Percentiles rank a stretch among this genome's conserved stretches.
phyloP scores from a whole-genome alignment of 1,140 invertebrate genomes.

The Drosophila varians region DNA sequence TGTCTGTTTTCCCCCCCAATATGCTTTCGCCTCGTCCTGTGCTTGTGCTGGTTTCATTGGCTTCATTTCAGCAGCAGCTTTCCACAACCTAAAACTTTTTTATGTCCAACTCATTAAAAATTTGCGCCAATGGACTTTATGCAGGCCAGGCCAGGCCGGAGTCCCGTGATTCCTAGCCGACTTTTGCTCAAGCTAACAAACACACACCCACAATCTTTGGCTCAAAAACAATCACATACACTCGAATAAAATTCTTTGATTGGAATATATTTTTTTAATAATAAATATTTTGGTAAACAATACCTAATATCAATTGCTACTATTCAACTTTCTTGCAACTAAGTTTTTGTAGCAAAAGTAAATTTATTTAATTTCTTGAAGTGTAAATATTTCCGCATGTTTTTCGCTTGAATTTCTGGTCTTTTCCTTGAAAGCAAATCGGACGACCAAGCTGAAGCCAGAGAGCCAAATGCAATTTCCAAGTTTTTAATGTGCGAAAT shows the following conservation, averaged over 20 bases:
- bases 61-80: constrained; percentile 74
- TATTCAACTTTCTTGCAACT: no score
- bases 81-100: constrained; percentile 79
- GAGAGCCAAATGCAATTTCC: constrained; percentile 78
- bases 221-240: constrained; percentile 15
- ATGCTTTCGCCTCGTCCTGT: constrained; percentile 1
- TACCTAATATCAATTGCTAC: no score
- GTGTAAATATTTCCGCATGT: constrained; percentile 45
- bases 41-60: constrained; percentile 59
- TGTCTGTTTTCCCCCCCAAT: background rate
- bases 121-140: constrained; percentile 75
- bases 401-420: constrained; percentile 44
- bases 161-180: constrained; percentile 20
- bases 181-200: constrained; percentile 27
- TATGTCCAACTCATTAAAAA: constrained; percentile 82
- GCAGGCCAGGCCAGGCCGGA: constrained; percentile 16
- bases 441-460: constrained; percentile 31
- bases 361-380: background rate
- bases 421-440: constrained; percentile 31
- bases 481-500: constrained; percentile 82
- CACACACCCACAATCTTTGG: constrained; percentile 18
- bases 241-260: background rate
- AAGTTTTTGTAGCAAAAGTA: no score
- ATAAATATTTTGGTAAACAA: background rate
- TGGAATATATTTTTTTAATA: no score